Base-by-base conservation (phyloP, 2,797 vertebrate species). In the Ctenosaura bakeri region DNA sequence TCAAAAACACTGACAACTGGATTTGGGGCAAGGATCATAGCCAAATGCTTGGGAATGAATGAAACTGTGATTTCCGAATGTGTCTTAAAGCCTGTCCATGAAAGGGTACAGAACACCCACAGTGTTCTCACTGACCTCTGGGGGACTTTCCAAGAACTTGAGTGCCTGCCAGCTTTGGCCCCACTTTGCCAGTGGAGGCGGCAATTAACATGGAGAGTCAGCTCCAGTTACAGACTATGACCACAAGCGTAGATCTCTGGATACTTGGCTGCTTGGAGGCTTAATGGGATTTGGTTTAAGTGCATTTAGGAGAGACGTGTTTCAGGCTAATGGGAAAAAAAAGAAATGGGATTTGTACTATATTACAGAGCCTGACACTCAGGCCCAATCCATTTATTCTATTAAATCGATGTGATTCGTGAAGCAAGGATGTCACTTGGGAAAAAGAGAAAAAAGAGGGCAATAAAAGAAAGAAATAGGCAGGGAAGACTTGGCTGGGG, bases 211-310 rank as follows among this genome's bases (percentile, higher is more conserved):
- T 3, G 35, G 94, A 87, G 94, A 95, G 90, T 93, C 90, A 76
- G 93, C 80, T 90, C 81, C 35, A 46, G 50, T 95, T 95, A 93
- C 94, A 93, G 95, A 90, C 90, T 88, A 92, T 84, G 94, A 95
- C 95, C 96, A 96, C 94, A 96, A 96, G 92, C 90, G 88, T 83
- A 93, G 88, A 94, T 84, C 85, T 87, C 74, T 9, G 80, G 87
- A 78, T 93, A 83, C 94, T 96, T 94, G 94, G 93, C 92, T 95
- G 94, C 95, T 94, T 92, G 94, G 84, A 59, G 92, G 90, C 90
- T 94, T 95, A 95, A 96, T 95, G 94, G 94, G 92, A 92, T 94
- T 95, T 77, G 26, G 93, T 95, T 96, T 95, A 96, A 96, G 94
- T 96, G 96, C 95, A 94, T 95, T 96, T 96, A 94, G 90, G 82